phyloP scores from a whole-genome alignment of 2,113 vertebrate species.

The Apteryx mantelli region DNA sequence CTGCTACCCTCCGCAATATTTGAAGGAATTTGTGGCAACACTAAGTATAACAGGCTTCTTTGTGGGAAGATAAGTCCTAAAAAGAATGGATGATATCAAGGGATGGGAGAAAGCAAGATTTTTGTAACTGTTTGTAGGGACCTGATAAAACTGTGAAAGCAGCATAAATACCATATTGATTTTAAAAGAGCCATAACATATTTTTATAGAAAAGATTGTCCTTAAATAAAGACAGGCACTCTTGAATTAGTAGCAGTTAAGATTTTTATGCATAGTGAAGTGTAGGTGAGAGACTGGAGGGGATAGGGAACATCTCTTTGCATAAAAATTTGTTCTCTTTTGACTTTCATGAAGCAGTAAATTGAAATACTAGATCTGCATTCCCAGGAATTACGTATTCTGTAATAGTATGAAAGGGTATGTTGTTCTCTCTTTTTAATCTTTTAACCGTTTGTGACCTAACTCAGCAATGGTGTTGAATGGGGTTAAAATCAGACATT shows the following conservation, averaged over 20 bases:
- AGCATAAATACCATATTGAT: not conserved
- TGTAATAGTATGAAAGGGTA: not conserved
- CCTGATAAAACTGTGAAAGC: not conserved
- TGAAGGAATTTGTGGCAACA: not conserved
- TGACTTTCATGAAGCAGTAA: not conserved
- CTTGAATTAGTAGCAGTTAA: conserved; percentile 37
- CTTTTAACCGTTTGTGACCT: not conserved
- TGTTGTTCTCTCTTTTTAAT: not conserved
- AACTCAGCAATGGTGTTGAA: not conserved
- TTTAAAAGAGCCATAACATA: not conserved
- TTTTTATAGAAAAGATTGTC: not conserved
- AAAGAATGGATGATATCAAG: not conserved
- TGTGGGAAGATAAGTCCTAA: not conserved
- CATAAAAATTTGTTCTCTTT: conserved; percentile 19
- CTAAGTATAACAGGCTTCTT: not conserved
- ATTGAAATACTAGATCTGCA: not conserved
- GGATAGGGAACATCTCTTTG: not conserved
- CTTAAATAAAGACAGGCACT: not conserved
- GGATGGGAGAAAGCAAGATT: not conserved
- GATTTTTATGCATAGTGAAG: conserved; percentile 33
- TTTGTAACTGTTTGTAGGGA: not conserved
- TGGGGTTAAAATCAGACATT: not conserved
- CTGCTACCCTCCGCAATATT: not conserved
- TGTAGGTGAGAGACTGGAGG: conserved; percentile 57
- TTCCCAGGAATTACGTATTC: not conserved